Percentiles rank a stretch among this genome's conserved stretches.
Evolutionary conservation across 2,113 vertebrate species (phyloP).

Genomic region (Furnarius figulus): DNA sequence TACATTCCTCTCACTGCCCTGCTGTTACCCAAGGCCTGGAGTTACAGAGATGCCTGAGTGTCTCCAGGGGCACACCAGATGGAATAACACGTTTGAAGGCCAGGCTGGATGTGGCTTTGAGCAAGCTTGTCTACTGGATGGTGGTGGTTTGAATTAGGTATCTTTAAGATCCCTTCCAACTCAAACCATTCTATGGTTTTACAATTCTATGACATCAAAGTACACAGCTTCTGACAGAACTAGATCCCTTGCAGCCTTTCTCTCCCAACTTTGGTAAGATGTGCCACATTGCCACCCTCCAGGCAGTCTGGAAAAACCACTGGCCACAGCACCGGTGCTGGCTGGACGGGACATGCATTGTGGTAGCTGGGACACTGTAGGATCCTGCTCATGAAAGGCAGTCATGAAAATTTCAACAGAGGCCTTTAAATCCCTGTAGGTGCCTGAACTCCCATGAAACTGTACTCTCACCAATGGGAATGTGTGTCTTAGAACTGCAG

Average conservation of each 20-base stretch:
- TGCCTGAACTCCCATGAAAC: not conserved
- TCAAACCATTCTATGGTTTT: not conserved
- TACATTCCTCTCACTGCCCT: not conserved
- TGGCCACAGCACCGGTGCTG: rapidly evolving
- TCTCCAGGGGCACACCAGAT: not conserved
- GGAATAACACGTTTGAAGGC: not conserved
- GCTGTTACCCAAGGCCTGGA: not conserved
- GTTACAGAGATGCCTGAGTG: not conserved
- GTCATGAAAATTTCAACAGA: not conserved
- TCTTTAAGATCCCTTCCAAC: not conserved
- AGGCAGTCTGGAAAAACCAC: not conserved
- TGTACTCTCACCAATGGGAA: not conserved
- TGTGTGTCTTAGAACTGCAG: not conserved
- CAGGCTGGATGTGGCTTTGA: not conserved
- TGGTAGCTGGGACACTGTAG: not conserved
- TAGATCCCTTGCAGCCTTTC: not conserved
- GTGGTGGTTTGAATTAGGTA: not conserved
- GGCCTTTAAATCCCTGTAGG: not conserved
- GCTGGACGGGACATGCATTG: not conserved
- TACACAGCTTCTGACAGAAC: not conserved
- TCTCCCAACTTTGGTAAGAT: not conserved
- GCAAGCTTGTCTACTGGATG: not conserved
- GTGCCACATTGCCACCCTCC: not conserved
- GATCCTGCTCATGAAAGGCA: not conserved
- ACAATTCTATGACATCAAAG: not conserved